phyloP scores from a whole-genome alignment of 2,797 vertebrate genomes.

The Pteropus rufus region DNA sequence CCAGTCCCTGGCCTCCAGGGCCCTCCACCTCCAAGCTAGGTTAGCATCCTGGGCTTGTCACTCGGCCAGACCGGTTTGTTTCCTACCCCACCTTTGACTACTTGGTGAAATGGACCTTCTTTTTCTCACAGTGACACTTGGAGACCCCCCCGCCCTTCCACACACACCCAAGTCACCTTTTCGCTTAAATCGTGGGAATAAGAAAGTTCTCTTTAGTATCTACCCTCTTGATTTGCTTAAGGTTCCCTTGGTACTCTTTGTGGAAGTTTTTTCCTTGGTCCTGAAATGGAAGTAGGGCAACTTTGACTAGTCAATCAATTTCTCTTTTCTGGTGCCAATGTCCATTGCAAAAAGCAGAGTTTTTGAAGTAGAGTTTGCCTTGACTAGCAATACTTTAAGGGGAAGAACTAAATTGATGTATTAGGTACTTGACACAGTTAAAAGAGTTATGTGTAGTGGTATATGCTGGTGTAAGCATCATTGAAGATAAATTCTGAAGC shows the following conservation, averaged over 20 bases:
- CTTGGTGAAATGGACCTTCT: not conserved
- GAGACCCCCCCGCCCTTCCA: not conserved
- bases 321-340: slow-evolving; percentile 40
- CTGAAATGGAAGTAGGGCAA: slow-evolving; percentile 65
- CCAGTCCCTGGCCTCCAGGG: not conserved
- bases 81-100: not conserved
- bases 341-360: slow-evolving; percentile 29
- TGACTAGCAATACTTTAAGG: not conserved
- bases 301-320: slow-evolving; percentile 9
- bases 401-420: not conserved
- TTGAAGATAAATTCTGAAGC: not conserved
- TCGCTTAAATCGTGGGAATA: not conserved
- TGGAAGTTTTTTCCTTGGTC: slow-evolving; percentile 16
- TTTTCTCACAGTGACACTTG: not conserved
- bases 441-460: not conserved
- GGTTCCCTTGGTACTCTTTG: not conserved
- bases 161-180: not conserved
- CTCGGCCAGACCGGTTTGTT: not conserved
- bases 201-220: slow-evolving; percentile 30
- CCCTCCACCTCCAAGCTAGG: slow-evolving; percentile 2
- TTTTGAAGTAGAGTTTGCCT: slow-evolving; percentile 52
- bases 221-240: not conserved
- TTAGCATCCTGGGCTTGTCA: not conserved
- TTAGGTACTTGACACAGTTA: not conserved
- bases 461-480: not conserved